Base-by-base conservation (phyloP, 2,797 vertebrate species). In the Sebastes oblongus region DNA sequence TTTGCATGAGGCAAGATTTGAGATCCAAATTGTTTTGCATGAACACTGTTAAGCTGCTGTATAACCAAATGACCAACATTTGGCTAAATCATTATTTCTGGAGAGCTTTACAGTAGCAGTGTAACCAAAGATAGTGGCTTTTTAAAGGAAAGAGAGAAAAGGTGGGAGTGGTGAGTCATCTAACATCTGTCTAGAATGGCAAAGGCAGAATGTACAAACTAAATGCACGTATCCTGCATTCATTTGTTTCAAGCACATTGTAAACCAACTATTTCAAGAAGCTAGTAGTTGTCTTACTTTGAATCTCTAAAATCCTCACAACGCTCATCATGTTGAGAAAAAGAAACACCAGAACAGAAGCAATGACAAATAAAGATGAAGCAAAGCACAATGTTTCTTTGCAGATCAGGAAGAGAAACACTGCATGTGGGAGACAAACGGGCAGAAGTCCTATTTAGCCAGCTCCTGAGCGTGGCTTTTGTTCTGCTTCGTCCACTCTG, bases 381-480 rank as follows among this genome's bases (percentile, higher is more conserved):
- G 75, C 77, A 85, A 91, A 92, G 85, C 81, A 96, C 94, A 95
- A 96, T 91, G 96, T 88, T 94, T 96, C 89, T 93, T 96, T 96
- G 95, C 96, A 95, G 94, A 94, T 90, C 56, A 73, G 84, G 81
- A 87, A 84, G 78, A 87, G 84, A 88, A 78, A 86, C 66, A 88
- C 78, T 88, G 83, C 82, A 72, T 81, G 85, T 87, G 83, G 87
- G 88, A 91, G 86, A 89, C 86, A 84, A 81, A 90, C 58, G 83
- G 83, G 84, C 87, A 92, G 87, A 92, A 94, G 87, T 94, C 90
- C 96, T 96, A 88, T 95, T 96, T 90, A 91, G 96, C 97, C 97
- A 97, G 97, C 98, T 99, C 98, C 98, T 34, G 97, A 99, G 98
- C 98, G 87, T 96, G 98, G 96, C 96, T 96, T 96, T 96, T 96